These are phyloP conservation scores for Chaetorhynchus papuensis DNA, from an alignment of 2,113 vertebrate species.

Conservation along the genomic window DNA sequence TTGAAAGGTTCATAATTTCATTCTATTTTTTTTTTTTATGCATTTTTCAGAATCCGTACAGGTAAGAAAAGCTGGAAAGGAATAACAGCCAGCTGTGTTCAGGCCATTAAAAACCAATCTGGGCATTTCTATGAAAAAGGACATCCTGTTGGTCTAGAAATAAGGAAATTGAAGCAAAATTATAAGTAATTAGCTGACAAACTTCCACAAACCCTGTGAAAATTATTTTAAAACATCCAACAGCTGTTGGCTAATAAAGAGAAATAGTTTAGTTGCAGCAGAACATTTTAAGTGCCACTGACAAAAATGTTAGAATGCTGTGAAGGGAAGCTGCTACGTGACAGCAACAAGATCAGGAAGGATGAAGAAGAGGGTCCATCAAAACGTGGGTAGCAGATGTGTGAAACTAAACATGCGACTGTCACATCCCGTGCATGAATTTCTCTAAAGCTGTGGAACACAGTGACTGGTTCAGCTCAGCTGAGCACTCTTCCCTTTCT, in stretches of 20 bases:
- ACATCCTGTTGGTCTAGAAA: conserved; percentile 42
- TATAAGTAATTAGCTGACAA: conserved; percentile 57
- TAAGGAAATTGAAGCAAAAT: conserved; percentile 62
- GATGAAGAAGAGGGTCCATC: neutral
- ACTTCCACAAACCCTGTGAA: conserved; percentile 42
- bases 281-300: conserved; percentile 5
- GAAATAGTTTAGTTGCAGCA: neutral
- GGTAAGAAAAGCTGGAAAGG: neutral
- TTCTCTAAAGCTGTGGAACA: neutral
- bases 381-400: neutral
- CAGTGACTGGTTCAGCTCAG: neutral
- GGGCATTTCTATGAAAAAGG: neutral
- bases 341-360: neutral
- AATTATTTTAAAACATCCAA: conserved; percentile 41
- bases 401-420: neutral
- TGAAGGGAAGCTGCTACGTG: neutral
- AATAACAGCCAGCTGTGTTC: conserved; percentile 6
- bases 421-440: neutral
- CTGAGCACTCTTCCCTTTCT: neutral
- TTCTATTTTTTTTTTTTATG: neutral
- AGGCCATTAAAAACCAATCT: conserved; percentile 16
- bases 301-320: neutral
- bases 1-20: neutral
- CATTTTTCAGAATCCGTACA: neutral
- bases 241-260: conserved; percentile 49